Base-by-base conservation (phyloP, 2,888 invertebrate species). In the Apamea sordens region DNA sequence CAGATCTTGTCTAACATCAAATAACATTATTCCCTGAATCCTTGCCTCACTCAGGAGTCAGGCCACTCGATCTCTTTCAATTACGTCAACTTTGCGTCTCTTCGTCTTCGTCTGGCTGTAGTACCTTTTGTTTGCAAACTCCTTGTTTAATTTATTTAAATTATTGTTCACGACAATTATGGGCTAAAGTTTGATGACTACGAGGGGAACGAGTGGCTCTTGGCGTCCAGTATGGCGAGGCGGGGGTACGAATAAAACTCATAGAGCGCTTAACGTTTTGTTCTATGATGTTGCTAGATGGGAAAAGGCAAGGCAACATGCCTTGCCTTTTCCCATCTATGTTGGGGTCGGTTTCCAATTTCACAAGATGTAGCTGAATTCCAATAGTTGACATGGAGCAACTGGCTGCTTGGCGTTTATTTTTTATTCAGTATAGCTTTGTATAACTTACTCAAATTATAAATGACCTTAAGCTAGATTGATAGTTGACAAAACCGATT, bases 111-210 rank as follows among this genome's bases (percentile, higher is more conserved):
- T 65, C 71, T 77, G 10, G 2, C 28, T 32, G 15, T 15, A 67
- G 59, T 71, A 67, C 71, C 71, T 81, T 82, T 84, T 79, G 74
- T 85, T 79, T 73, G 59, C 28, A 73, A 89, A 79, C 36, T 73
- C 70, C 59, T 84, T 79, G 85, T 78, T 81, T 80, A 82, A 88
- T 89, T 89, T 89, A 79, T 88, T 89, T 78, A 88, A 86, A 86
- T 88, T 77, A 88, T 88, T 89, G 78, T 77, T 79, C 75, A 80
- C 79, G 79, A 83, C 88, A 88, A 89, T 89, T 83, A 83, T 88
- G 76, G 67, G 61, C 71, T 73, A 80, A 88, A 88, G 73, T 88
- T 89, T 83, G 79, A 89, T 69, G 76, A 73, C 61, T 67, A 18
- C 47, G 79, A 80, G 79, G 72, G 84, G 74, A 28, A 65, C 47